Percentiles rank a stretch among this genome's conserved stretches.
These are phyloP conservation scores for Cosmia trapezina DNA, from an alignment of 2,888 invertebrate species.

Conservation along the genomic window DNA sequence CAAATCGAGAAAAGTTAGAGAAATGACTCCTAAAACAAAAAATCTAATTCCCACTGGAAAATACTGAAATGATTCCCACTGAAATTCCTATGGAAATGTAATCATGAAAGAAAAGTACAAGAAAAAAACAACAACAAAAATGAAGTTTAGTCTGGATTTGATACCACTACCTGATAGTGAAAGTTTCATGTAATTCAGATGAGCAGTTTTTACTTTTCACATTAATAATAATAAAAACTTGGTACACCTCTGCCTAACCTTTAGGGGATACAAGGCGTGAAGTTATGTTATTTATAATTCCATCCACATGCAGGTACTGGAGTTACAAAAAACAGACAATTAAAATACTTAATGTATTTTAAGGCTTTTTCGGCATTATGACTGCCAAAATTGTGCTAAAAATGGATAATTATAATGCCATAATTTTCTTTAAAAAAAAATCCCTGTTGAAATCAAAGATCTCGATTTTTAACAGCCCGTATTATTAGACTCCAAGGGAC, in stretches of 20 bases:
- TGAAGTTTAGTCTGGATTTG: background rate
- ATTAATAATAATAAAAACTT: conserved; percentile 22
- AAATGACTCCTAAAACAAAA: background rate
- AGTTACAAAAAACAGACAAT: too few relatives aligned
- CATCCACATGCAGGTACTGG: conserved; percentile 2
- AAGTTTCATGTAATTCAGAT: conserved; percentile 41
- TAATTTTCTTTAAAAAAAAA: too few relatives aligned
- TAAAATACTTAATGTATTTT: background rate
- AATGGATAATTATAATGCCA: too few relatives aligned
- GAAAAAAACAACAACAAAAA: background rate
- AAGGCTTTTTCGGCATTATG: background rate
- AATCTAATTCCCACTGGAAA: too few relatives aligned
- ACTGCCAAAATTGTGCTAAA: background rate
- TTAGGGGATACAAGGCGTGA: too few relatives aligned
- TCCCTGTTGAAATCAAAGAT: background rate
- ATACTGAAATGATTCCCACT: too few relatives aligned
- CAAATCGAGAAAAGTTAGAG: too few relatives aligned
- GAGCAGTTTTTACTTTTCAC: conserved; percentile 8
- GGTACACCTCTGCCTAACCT: too few relatives aligned
- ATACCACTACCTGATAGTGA: conserved; percentile 3
- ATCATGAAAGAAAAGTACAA: too few relatives aligned
- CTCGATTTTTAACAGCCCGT: background rate
- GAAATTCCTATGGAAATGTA: too few relatives aligned
- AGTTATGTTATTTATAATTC: conserved; percentile 12
- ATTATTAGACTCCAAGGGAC: background rate